A percentile compares a stretch with the other conserved stretches of the same genome.
These are phyloP conservation scores for Ricordea florida DNA, from an alignment of 92 coral and sea anemone species.

Conservation along the genomic window DNA sequence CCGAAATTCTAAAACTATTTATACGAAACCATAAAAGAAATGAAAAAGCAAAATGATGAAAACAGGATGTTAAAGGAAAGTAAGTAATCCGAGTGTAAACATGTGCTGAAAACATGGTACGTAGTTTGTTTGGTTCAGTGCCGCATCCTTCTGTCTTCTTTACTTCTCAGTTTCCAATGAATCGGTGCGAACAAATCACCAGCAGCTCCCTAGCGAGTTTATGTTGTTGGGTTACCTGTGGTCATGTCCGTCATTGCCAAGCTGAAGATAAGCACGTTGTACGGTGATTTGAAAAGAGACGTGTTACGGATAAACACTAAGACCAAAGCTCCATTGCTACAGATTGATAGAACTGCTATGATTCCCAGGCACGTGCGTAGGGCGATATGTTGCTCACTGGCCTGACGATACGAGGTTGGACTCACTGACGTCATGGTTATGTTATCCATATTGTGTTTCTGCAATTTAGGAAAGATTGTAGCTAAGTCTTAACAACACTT, in stretches of 20 bases:
- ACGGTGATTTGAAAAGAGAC: constrained; percentile 54
- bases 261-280: constrained; percentile 62
- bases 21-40: too few relatives aligned
- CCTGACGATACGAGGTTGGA: constrained; percentile 11
- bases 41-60: too few relatives aligned
- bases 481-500: too few relatives aligned
- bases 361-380: constrained; percentile 52
- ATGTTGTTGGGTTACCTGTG: constrained; percentile 47
- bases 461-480: too few relatives aligned
- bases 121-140: too few relatives aligned
- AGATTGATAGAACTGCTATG: constrained; percentile 51
- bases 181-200: background rate
- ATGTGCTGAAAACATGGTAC: background rate
- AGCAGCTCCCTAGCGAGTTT: background rate
- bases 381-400: constrained; percentile 57
- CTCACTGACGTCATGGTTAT: background rate
- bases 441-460: constrained; percentile 15
- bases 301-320: constrained; percentile 53
- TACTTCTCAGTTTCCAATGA: background rate
- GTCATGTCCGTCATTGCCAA: constrained; percentile 77
- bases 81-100: background rate
- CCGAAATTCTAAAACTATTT: too few relatives aligned
- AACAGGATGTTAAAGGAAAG: too few relatives aligned
- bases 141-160: too few relatives aligned
- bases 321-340: constrained; percentile 52